Conservation (phyloP, 2,888 invertebrate genomes). For the Zootermopsis nevadensis region DNA sequence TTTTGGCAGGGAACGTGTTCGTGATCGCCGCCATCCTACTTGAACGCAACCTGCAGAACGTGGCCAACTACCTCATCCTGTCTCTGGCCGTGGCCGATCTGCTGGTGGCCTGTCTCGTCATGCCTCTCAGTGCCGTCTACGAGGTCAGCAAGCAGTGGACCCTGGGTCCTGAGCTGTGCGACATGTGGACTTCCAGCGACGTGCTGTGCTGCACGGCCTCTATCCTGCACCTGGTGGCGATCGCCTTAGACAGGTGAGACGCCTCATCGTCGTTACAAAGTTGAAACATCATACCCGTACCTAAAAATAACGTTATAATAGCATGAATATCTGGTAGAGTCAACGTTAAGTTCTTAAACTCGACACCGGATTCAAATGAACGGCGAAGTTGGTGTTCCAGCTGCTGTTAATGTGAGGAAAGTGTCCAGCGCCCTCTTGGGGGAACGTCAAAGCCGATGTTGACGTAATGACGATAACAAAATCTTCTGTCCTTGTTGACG, state of each 20-base stretch:
- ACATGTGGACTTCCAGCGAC: conserved; percentile 94
- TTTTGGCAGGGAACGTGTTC: conserved; percentile 86
- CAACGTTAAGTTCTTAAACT: too few relatives aligned
- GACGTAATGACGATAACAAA: too few relatives aligned
- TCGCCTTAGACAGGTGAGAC: conserved; percentile 81
- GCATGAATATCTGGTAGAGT: too few relatives aligned
- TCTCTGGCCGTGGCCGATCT: conserved; percentile 93
- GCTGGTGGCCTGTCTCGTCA: conserved; percentile 85
- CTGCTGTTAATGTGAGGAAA: too few relatives aligned
- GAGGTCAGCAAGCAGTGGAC: conserved; percentile 86
- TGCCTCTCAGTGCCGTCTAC: conserved; percentile 80
- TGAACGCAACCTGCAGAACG: conserved; percentile 87
- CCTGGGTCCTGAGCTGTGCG: conserved; percentile 87
- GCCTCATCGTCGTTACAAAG: too few relatives aligned
- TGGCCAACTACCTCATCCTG: conserved; percentile 90
- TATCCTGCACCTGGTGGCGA: conserved; percentile 83
- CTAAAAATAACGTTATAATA: too few relatives aligned
- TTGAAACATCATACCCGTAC: too few relatives aligned
- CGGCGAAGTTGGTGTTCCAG: too few relatives aligned
- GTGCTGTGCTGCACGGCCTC: conserved; percentile 91
- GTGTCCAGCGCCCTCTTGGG: too few relatives aligned
- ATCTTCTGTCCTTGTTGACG: too few relatives aligned
- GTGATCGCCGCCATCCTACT: conserved; percentile 92
- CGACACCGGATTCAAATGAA: too few relatives aligned
- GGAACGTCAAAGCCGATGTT: too few relatives aligned